phyloP scores from a whole-genome alignment of 2,113 vertebrate genomes.

The Indicator indicator region DNA sequence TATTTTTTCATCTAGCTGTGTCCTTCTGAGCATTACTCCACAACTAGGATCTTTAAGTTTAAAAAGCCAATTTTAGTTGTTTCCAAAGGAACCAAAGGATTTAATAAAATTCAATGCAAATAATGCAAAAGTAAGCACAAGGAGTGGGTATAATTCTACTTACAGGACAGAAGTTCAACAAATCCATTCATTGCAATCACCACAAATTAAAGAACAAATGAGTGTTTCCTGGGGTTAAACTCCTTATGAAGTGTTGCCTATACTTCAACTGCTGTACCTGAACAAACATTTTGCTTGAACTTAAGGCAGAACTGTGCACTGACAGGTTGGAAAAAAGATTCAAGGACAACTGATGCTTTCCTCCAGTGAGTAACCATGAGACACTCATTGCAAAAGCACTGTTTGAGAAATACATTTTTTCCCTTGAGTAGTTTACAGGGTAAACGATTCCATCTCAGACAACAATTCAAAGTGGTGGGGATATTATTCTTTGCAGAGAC shows the following conservation, averaged over 20 bases:
- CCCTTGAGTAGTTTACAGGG: background rate
- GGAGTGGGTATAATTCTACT: background rate
- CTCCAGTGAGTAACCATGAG: background rate
- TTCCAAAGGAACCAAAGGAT: background rate
- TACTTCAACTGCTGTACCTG: background rate
- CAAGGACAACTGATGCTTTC: background rate
- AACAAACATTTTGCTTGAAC: background rate
- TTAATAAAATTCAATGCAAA: background rate
- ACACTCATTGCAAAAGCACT: background rate
- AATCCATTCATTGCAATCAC: background rate
- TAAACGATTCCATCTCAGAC: background rate
- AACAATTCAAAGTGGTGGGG: background rate
- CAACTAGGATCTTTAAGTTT: background rate
- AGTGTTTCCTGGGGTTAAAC: background rate
- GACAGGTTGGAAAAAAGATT: background rate
- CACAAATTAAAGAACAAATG: background rate
- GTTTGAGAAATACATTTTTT: background rate
- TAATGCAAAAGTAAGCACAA: background rate
- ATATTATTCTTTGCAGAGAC: background rate
- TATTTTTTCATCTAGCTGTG: background rate
- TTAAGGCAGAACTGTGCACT: background rate
- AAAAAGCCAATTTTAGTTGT: background rate
- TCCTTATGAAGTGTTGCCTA: background rate
- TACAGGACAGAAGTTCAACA: background rate
- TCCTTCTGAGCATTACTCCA: background rate